These are phyloP conservation scores for Caenorhabditis wallacei DNA, from an alignment of 2,888 invertebrate genomes.

Conservation along the genomic window DNA sequence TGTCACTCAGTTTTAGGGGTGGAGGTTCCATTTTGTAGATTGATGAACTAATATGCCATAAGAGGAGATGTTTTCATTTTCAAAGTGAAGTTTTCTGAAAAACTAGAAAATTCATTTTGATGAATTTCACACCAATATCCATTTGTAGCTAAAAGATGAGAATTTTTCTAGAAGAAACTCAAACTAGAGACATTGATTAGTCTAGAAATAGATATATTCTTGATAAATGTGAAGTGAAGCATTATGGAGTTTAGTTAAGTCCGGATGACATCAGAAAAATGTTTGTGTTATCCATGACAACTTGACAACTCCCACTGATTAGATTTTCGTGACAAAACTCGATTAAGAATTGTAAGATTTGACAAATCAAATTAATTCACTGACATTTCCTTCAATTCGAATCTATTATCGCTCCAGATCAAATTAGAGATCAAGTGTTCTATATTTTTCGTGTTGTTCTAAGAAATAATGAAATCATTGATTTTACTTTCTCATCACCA, in stretches of 20 bases:
- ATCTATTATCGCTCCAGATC: not conserved
- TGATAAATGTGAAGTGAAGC: too few relatives aligned
- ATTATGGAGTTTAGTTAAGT: too few relatives aligned
- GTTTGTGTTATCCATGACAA: conserved; percentile 8
- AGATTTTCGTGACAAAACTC: conserved; percentile 1
- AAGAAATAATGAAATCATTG: not conserved
- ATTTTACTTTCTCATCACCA: not conserved
- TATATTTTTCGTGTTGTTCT: conserved; percentile 2
- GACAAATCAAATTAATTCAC: conserved; percentile 12
- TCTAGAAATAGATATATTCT: not conserved
- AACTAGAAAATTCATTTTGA: too few relatives aligned
- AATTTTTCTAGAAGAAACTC: conserved; percentile 3
- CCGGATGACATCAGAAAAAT: not conserved
- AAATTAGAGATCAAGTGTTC: not conserved
- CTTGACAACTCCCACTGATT: conserved; percentile 16
- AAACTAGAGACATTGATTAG: conserved; percentile 2
- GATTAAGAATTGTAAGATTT: not conserved
- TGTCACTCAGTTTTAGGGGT: too few relatives aligned
- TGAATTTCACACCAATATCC: conserved; percentile 11
- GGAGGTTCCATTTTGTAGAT: too few relatives aligned
- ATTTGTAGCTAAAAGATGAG: conserved; percentile 2
- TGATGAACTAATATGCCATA: too few relatives aligned
- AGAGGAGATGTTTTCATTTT: too few relatives aligned
- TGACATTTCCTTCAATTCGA: not conserved
- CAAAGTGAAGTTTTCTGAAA: too few relatives aligned